A percentile compares a stretch with the other conserved stretches of the same genome.
These are phyloP conservation scores for Amblyteles armatorius DNA, from an alignment of 2,888 invertebrate species.

Conservation along the genomic window DNA sequence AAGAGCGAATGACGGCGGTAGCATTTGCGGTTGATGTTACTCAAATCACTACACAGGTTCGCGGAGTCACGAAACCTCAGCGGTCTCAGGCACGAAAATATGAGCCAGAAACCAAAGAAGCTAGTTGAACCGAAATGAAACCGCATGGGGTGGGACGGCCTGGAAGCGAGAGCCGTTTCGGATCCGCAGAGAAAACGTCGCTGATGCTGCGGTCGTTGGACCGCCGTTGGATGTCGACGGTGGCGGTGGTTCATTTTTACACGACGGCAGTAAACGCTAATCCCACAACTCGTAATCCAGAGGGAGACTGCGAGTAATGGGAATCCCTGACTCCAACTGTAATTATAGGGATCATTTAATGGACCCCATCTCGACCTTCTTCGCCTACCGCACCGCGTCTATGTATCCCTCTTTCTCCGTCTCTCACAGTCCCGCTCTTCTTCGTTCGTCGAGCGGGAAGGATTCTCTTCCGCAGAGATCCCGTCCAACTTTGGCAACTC, in stretches of 20 bases:
- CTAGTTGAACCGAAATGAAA: constrained; percentile 55
- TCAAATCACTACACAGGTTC: background rate
- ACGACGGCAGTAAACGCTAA: constrained; percentile 78
- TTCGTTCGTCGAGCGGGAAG: background rate
- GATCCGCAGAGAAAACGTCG: constrained; percentile 32
- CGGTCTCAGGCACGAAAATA: constrained; percentile 24
- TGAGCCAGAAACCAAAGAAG: constrained; percentile 36
- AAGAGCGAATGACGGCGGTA: constrained; percentile 34
- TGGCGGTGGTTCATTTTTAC: constrained; percentile 75
- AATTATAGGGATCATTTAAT: constrained; percentile 82
- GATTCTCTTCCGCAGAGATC: constrained; percentile 49
- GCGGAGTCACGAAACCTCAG: constrained; percentile 23
- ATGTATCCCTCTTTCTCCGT: constrained; percentile 55
- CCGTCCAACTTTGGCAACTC: constrained; percentile 52
- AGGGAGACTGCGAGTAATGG: constrained; percentile 70
- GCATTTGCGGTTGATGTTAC: constrained; percentile 46
- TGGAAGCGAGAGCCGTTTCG: background rate
- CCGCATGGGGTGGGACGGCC: constrained; percentile 22
- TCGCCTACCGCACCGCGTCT: constrained; percentile 63
- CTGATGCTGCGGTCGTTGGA: constrained; percentile 51
- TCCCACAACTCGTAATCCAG: constrained; percentile 76
- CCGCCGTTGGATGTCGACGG: constrained; percentile 47
- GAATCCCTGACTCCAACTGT: constrained; percentile 78
- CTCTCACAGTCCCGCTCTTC: constrained; percentile 15
- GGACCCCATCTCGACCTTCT: constrained; percentile 76